Base-by-base conservation (phyloP, 2,113 vertebrate species). In the Pholis gunnellus region DNA sequence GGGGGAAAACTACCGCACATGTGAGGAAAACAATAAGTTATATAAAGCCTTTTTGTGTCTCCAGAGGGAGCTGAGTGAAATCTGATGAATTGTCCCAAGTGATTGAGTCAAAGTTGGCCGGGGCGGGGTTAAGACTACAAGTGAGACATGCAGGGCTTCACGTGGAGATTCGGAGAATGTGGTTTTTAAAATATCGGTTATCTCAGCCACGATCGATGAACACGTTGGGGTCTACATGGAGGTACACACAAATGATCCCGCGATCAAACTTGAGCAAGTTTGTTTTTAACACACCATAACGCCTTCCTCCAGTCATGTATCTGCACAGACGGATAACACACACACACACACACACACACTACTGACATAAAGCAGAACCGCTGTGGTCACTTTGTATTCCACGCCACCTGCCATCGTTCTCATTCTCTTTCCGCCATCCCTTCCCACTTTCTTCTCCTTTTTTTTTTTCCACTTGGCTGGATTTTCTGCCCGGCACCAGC, bases 401-500 rank as follows among this genome's bases (percentile, higher is more conserved):
- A 56, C 57, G 18, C 50, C 75, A 67, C 56, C 52, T 79, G 18
- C 27, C 60, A 31, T 65, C 17, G n/a, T 22, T 66, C 27, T 50
- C 20, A n/a, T 68, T 68, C 59, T 57, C n/a, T 36, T 29, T 73
- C 56, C 56, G 8, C 79, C 75, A 36, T 57, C 54, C 7, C 46
- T 42, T 71, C 18, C 29, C 10, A 14, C 54, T 70, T 70, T 72
- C 25, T 40, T 77, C 34, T 29, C 29, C 18, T 13, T 74, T 68
- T 14, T 44, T 14, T 81, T 14, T 44, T 14, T 81, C 59, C 65
- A 78, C 65, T 83, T 5, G 22, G 50, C 29, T 87, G 73, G 38
- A 46, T 80, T 66, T 67, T 87, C 82, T 83, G 66, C 83, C 72
- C 38, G 59, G 69, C 72, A 84, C 61, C 85, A 70, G 63, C 13